These are phyloP conservation scores for Oryzias dopingdopingensis DNA, from an alignment of 2,797 vertebrate genomes.

Conservation along the genomic window DNA sequence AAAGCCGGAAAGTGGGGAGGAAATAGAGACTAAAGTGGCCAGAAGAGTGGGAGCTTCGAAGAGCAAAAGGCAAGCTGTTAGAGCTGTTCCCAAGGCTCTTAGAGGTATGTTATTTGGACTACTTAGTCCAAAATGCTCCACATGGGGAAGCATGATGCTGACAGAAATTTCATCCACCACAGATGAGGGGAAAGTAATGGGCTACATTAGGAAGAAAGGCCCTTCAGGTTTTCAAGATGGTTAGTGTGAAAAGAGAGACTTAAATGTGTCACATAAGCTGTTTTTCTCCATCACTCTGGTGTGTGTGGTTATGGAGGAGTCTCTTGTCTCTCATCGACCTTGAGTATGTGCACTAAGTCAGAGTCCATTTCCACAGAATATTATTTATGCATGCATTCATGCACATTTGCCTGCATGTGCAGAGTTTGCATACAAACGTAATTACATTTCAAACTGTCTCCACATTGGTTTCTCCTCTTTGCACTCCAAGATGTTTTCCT, in stretches of 20 bases:
- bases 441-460: slow-evolving; percentile 25
- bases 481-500: slow-evolving; percentile 29
- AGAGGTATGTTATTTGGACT: slow-evolving; percentile 65
- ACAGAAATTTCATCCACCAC: slow-evolving; percentile 50
- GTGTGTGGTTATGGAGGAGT: slow-evolving; percentile 3
- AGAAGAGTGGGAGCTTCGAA: slow-evolving; percentile 54
- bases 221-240: slow-evolving; percentile 61
- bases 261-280: slow-evolving; percentile 32
- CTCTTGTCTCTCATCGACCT: slow-evolving; percentile 47
- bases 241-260: slow-evolving; percentile 34
- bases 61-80: slow-evolving; percentile 59
- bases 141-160: slow-evolving; percentile 27
- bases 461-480: slow-evolving; percentile 17
- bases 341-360: slow-evolving; percentile 47
- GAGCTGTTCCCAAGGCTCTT: slow-evolving; percentile 64
- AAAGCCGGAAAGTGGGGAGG: slow-evolving; percentile 58
- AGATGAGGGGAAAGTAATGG: slow-evolving; percentile 54
- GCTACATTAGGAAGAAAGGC: slow-evolving; percentile 52
- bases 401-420: slow-evolving; percentile 6
- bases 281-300: slow-evolving; percentile 12
- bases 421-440: slow-evolving; percentile 21
- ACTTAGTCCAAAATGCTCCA: slow-evolving; percentile 65
- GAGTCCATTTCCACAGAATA: slow-evolving; percentile 11
- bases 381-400: slow-evolving; percentile 50
- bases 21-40: slow-evolving; percentile 65